These are phyloP conservation scores for Limosa lapponica DNA, from an alignment of 2,797 vertebrate species.

Conservation along the genomic window DNA sequence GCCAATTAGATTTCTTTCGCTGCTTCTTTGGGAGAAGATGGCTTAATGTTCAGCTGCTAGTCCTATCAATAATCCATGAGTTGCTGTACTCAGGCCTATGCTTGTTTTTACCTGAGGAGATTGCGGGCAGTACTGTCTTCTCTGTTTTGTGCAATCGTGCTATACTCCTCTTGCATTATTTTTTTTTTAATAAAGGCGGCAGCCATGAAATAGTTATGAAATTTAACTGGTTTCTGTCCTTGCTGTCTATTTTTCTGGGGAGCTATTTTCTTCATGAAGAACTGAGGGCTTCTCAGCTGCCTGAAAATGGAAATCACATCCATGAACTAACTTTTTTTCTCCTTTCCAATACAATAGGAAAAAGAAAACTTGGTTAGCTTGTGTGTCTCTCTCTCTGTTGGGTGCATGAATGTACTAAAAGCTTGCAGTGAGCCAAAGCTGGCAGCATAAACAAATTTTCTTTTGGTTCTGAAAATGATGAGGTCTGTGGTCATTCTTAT, in stretches of 20 bases:
- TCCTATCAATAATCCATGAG: constrained; percentile 51
- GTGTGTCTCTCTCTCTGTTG: not conserved
- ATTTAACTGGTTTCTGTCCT: not conserved
- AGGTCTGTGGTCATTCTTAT: constrained; percentile 53
- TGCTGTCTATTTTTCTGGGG: not conserved
- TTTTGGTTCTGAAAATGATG: constrained; percentile 45
- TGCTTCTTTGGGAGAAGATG: constrained; percentile 7
- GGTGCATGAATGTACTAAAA: not conserved
- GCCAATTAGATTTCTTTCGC: not conserved
- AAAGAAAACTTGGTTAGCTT: not conserved
- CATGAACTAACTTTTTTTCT: not conserved
- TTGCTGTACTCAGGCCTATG: not conserved
- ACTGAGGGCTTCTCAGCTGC: not conserved
- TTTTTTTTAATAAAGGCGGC: not conserved
- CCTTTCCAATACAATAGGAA: not conserved
- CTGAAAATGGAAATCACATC: not conserved
- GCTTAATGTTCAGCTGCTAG: not conserved
- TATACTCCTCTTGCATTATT: not conserved
- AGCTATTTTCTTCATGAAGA: not conserved
- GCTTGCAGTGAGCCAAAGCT: not conserved
- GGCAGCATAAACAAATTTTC: constrained; percentile 17
- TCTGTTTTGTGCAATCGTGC: not conserved
- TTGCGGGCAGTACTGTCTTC: not conserved
- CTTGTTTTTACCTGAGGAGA: constrained; percentile 8
- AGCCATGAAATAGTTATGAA: not conserved